phyloP scores from a whole-genome alignment of 2,888 invertebrate genomes.

The Trichopoda pennipes region DNA sequence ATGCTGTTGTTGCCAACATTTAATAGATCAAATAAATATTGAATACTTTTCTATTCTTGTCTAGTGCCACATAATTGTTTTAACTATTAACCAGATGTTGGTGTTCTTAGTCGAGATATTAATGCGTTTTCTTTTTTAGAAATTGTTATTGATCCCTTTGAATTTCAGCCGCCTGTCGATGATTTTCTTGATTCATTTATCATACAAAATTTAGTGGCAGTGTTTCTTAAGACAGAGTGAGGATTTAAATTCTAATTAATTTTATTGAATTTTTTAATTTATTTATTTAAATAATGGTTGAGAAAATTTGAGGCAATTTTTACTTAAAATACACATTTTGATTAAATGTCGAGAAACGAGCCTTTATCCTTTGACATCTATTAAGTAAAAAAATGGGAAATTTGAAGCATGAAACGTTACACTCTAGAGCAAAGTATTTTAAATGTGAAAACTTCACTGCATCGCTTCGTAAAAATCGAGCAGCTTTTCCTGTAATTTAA shows the following conservation, averaged over 20 bases:
- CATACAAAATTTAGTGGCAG: background rate
- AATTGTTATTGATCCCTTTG: constrained; percentile 14
- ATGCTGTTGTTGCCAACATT: constrained; percentile 19
- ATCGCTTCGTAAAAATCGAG: background rate
- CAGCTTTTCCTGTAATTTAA: background rate
- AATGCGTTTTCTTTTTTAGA: background rate
- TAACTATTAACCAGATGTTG: constrained; percentile 34
- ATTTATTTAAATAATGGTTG: background rate
- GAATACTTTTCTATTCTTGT: background rate
- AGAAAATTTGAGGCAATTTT: no score
- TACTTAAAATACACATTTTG: no score
- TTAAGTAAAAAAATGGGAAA: no score
- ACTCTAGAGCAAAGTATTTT: no score
- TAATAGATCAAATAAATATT: constrained; percentile 17
- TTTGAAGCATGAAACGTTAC: no score
- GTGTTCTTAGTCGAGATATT: background rate
- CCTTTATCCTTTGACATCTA: no score
- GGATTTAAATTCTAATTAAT: constrained; percentile 31
- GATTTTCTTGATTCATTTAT: constrained; percentile 15
- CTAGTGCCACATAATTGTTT: constrained; percentile 2
- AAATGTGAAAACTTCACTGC: no score
- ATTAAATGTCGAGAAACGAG: background rate
- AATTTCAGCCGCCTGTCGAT: background rate
- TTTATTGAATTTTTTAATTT: background rate
- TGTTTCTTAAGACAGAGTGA: background rate